Base-by-base conservation (phyloP, 2,888 invertebrate species). In the Drosophila paranaensis region DNA sequence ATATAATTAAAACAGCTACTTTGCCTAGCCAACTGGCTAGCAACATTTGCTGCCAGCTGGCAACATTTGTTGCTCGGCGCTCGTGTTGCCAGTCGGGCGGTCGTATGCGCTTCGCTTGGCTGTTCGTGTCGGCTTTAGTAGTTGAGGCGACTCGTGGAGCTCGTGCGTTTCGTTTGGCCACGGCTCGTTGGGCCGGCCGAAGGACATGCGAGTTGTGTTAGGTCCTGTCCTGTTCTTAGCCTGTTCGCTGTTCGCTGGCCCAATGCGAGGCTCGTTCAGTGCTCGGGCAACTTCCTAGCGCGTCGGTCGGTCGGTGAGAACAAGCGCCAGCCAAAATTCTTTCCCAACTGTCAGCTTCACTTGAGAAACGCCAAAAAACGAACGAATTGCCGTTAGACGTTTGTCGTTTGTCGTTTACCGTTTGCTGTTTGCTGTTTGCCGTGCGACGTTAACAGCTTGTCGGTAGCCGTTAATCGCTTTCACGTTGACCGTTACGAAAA, bases 271-370 rank as follows among this genome's bases (percentile, higher is more conserved):
- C 56, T 64, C 65, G 88, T 90, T 92, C 91, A 92, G 92, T 92
- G 88, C 91, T 92, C 92, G 92, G 92, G 91, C 92, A 91, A 92
- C 92, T 89, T 91, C 89, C 91, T 82, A 91, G 91, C 91, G 91
- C 89, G 90, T 89, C 91, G 92, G 92, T 91, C 81, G 89, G 83
- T 91, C 79, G 88, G 82, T 89, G 45, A 43, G 42, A 20, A 10
- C 37, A 54, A 46, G 46, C 60, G 60, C 35, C 43, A 46, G 40
- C n/a, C 16, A 3, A 3, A 10, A 11, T 40, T n/a, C 25, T 14
- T 10, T 16, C 2, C 2, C 16, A n/a, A n/a, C 14, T 16, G 16
- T 11, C 11, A 40, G 56, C 13, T 70, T 53, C 35, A 54, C n/a
- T 35, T 9, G 27, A 57, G 50, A 33, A 45, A 45, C 35, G 37